Conservation (phyloP, 2,888 invertebrate species). For the Netelia virgata region DNA sequence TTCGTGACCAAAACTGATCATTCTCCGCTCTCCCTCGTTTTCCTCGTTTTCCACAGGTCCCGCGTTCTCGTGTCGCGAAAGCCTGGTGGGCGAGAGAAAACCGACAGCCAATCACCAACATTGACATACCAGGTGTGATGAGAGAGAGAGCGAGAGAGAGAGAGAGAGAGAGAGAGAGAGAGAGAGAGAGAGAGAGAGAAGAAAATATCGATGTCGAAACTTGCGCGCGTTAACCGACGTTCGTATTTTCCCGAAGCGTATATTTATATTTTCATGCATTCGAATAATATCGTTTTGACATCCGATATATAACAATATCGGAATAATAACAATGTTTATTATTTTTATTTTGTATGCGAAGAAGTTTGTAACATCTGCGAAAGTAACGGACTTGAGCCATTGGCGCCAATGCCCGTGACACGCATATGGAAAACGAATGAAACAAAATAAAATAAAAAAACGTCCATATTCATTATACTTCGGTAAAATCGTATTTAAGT, state of each 20-base stretch:
- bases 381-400: not conserved
- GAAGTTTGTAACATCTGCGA: not conserved
- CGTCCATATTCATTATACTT: too few relatives aligned
- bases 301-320: not conserved
- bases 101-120: constrained; percentile 80
- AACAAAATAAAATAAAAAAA: too few relatives aligned
- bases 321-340: not conserved
- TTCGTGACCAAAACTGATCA: constrained; percentile 44
- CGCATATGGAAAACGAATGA: too few relatives aligned
- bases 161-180: constrained; percentile 1
- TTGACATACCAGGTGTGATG: constrained; percentile 59
- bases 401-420: not conserved
- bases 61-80: constrained; percentile 13
- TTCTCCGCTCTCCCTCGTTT: constrained; percentile 60
- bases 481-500: too few relatives aligned
- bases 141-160: not conserved
- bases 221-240: constrained; percentile 27
- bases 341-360: not conserved
- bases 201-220: constrained; percentile 31
- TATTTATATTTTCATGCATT: not conserved
- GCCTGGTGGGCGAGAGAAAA: constrained; percentile 37
- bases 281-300: constrained; percentile 22
- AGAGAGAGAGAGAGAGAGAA: constrained; percentile 7
- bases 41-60: constrained; percentile 10
- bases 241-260: not conserved